A percentile compares a stretch with the other conserved stretches of the same genome.
phyloP scores from a whole-genome alignment of 2,797 vertebrate species.

The Choloepus didactylus region DNA sequence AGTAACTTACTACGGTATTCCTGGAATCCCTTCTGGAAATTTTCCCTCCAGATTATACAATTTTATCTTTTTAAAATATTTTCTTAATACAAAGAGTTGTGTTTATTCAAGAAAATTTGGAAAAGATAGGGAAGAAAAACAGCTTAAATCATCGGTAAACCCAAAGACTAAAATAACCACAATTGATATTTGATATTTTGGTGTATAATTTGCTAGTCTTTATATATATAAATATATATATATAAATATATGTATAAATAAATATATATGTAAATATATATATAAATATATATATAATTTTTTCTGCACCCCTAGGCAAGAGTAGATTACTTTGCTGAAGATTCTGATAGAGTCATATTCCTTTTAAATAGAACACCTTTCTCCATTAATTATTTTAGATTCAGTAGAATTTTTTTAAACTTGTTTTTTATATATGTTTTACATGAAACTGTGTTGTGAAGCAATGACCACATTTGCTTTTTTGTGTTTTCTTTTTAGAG shows the following conservation, averaged over 20 bases:
- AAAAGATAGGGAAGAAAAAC: not conserved
- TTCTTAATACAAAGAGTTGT: slow-evolving; percentile 11
- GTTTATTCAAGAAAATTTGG: slow-evolving; percentile 47
- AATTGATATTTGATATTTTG: not conserved
- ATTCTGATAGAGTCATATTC: not conserved
- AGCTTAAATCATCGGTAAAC: slow-evolving; percentile 2
- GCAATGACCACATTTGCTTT: not conserved
- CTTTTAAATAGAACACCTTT: not conserved
- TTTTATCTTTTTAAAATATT: slow-evolving; percentile 59
- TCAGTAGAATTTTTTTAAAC: not conserved
- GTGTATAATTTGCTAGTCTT: not conserved
- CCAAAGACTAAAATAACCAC: not conserved
- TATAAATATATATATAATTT: not conserved
- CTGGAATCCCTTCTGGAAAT: slow-evolving; percentile 82
- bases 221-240: too few relatives aligned
- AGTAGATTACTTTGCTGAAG: not conserved
- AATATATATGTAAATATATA: too few relatives aligned
- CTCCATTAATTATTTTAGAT: slow-evolving; percentile 16
- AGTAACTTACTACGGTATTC: slow-evolving; percentile 62
- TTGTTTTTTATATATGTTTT: not conserved
- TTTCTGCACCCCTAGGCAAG: not conserved
- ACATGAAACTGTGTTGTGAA: not conserved
- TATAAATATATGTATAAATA: too few relatives aligned
- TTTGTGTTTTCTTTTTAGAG: too few relatives aligned
- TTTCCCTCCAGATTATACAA: slow-evolving; percentile 76